These are phyloP conservation scores for rabbit (Oryctolagus cuniculus) DNA, from an alignment of 2,113 vertebrate species.

Conservation along the genomic window mOryCun1.1 NC_091453.1:6588001-6588500, in stretches of 20 bases:
- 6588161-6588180: conserved; percentile 10
- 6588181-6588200: not conserved
- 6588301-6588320: not conserved
- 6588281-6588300: not conserved
- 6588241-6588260: not conserved
- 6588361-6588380: not conserved
- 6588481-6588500: conserved; percentile 42
- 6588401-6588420: conserved; percentile 55
- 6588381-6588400: conserved; percentile 18
- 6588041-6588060: not conserved
- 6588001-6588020: not conserved
- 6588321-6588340: not conserved
- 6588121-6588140: not conserved
- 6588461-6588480: not conserved
- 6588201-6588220: conserved; percentile 14
- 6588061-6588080: not conserved
- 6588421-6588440: conserved; percentile 36
- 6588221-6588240: not conserved
- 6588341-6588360: not conserved
- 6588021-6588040: not conserved
- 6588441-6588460: conserved; percentile 22
- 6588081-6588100: not conserved
- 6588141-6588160: conserved; percentile 48
- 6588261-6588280: not conserved
- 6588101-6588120: not conserved